phyloP scores from a whole-genome alignment of 2,113 vertebrate genomes.

The Varanus komodoensis region DNA sequence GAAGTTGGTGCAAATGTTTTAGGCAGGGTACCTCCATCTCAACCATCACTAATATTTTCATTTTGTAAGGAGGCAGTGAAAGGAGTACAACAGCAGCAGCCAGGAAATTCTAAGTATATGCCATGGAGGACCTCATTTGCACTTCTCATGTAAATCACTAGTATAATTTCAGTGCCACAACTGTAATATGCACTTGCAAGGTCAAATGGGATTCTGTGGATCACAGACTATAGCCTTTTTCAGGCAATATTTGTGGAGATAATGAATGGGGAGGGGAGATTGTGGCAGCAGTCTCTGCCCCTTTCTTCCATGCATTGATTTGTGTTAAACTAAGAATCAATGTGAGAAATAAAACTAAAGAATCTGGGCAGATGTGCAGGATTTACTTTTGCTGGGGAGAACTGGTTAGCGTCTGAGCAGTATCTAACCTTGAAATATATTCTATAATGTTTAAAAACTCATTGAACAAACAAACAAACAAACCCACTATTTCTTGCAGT shows the following conservation, averaged over 20 bases:
- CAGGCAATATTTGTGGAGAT: background rate
- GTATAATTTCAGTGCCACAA: background rate
- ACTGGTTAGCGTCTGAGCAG: background rate
- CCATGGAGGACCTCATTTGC: background rate
- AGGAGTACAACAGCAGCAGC: no score
- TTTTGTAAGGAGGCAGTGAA: background rate
- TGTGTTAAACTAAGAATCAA: background rate
- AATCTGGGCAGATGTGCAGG: background rate
- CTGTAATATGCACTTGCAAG: background rate
- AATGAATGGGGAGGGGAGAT: no score
- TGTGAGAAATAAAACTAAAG: background rate
- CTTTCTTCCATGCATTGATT: background rate
- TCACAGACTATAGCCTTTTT: background rate
- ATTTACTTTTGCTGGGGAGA: background rate
- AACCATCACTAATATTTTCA: background rate
- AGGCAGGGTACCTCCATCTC: background rate
- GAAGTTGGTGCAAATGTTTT: no score
- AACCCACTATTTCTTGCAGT: background rate
- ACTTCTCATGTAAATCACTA: background rate
- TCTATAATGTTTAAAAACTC: no score
- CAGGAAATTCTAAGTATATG: background rate
- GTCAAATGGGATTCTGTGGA: background rate
- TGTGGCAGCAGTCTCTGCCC: background rate
- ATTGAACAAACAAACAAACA: background rate
- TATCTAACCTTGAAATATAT: background rate